Evolutionary conservation across 2,113 vertebrate genomes (phyloP).

Genomic region (Gnathonemus longibarbis): DNA sequence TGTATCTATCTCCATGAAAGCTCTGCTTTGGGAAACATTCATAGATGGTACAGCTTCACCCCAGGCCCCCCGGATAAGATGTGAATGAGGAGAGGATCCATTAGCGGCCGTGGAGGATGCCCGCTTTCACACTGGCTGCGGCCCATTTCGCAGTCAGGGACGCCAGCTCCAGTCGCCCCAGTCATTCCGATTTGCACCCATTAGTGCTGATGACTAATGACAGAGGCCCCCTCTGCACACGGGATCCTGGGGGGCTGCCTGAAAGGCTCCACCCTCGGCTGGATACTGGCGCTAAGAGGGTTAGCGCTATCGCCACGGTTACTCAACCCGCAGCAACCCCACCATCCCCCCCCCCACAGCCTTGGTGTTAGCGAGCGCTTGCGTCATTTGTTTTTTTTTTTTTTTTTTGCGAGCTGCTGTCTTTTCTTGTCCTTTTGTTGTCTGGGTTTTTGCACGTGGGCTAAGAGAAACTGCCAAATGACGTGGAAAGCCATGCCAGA

Average conservation of each 20-base stretch:
- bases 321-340: constrained; percentile 10
- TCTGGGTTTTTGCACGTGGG: background rate
- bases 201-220: constrained; percentile 19
- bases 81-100: background rate
- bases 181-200: constrained; percentile 11
- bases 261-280: constrained; percentile 32
- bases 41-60: background rate
- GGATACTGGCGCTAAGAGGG: constrained; percentile 28
- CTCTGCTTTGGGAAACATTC: background rate
- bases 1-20: background rate
- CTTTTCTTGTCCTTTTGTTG: background rate
- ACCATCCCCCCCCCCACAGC: background rate
- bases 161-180: background rate
- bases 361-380: background rate
- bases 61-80: background rate
- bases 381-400: background rate
- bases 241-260: constrained; percentile 6
- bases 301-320: constrained; percentile 36
- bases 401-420: background rate
- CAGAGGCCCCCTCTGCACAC: background rate
- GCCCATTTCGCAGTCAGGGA: background rate
- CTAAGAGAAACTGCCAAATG: background rate
- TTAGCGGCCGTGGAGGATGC: background rate
- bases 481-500: background rate
- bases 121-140: background rate